Percentiles rank a stretch among this genome's conserved stretches.
These are phyloP conservation scores for Polia nebulosa DNA, from an alignment of 2,888 invertebrate species.

Conservation along the genomic window DNA sequence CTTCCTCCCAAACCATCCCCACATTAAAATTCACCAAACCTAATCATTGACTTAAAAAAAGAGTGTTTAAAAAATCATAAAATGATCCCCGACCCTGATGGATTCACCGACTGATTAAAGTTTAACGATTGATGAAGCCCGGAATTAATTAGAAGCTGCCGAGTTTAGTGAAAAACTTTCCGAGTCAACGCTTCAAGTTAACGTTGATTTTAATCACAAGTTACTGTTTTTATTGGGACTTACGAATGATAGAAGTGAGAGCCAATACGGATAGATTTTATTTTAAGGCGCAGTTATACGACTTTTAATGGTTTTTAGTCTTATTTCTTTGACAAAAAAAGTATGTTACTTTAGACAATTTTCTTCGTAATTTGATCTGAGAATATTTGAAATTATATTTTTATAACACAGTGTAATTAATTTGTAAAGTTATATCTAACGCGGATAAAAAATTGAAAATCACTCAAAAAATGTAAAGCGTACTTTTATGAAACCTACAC, in stretches of 20 bases:
- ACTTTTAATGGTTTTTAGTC: too few relatives aligned
- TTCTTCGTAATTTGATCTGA: too few relatives aligned
- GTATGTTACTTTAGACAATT: too few relatives aligned
- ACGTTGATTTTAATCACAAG: constrained; percentile 71
- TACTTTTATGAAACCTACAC: too few relatives aligned
- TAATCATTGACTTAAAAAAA: constrained; percentile 17
- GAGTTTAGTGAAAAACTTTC: constrained; percentile 73
- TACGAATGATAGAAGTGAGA: constrained; percentile 7
- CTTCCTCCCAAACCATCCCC: neutral
- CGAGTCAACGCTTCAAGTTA: constrained; percentile 74
- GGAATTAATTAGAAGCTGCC: constrained; percentile 83
- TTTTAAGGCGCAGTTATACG: too few relatives aligned
- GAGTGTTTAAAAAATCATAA: constrained; percentile 54
- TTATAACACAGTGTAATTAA: too few relatives aligned
- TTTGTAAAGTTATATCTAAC: too few relatives aligned
- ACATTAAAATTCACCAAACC: neutral
- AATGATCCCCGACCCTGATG: constrained; percentile 62
- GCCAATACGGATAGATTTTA: neutral
- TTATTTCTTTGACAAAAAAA: too few relatives aligned
- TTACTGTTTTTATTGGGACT: constrained; percentile 46
- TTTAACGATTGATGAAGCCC: constrained; percentile 78
- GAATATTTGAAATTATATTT: too few relatives aligned
- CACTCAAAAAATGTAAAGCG: too few relatives aligned
- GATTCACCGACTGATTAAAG: constrained; percentile 78
- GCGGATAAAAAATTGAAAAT: too few relatives aligned